These are phyloP conservation scores for Aplysia californica DNA, from an alignment of 1,140 invertebrate species.

Conservation along the genomic window DNA sequence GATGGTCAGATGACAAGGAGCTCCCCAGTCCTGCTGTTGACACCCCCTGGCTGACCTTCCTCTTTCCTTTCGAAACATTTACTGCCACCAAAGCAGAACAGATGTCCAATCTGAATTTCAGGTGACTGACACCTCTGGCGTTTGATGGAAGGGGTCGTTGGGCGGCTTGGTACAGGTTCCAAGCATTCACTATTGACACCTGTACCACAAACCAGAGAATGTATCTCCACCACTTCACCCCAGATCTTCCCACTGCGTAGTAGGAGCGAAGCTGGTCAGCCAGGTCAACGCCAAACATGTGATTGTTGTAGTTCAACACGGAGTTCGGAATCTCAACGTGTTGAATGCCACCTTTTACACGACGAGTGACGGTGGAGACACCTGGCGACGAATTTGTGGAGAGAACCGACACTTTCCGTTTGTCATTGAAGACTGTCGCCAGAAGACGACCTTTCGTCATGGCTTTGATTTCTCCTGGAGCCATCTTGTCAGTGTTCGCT, in stretches of 20 bases:
- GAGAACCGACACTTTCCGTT: background rate
- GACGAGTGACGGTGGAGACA: background rate
- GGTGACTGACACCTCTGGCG: background rate
- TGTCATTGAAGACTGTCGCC: background rate
- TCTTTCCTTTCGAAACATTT: background rate
- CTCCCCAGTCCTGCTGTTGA: background rate
- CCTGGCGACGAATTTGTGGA: background rate
- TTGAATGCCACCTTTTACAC: background rate
- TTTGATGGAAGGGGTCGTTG: background rate
- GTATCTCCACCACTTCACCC: slow-evolving; percentile 17
- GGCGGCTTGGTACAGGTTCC: background rate
- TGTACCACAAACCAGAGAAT: slow-evolving; percentile 10
- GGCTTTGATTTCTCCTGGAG: background rate
- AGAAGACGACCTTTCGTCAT: background rate
- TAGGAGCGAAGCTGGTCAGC: slow-evolving; percentile 10
- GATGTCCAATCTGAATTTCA: background rate
- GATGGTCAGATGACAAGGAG: background rate
- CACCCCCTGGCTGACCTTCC: background rate
- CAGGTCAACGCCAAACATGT: slow-evolving; percentile 21
- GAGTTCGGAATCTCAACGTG: background rate
- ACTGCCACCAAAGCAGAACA: background rate
- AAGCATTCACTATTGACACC: slow-evolving; percentile 10
- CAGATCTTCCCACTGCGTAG: slow-evolving; percentile 7
- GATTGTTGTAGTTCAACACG: background rate
- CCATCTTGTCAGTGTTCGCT: too few relatives aligned